phyloP scores from a whole-genome alignment of 2,113 vertebrate genomes.

The Alligator sinensis region DNA sequence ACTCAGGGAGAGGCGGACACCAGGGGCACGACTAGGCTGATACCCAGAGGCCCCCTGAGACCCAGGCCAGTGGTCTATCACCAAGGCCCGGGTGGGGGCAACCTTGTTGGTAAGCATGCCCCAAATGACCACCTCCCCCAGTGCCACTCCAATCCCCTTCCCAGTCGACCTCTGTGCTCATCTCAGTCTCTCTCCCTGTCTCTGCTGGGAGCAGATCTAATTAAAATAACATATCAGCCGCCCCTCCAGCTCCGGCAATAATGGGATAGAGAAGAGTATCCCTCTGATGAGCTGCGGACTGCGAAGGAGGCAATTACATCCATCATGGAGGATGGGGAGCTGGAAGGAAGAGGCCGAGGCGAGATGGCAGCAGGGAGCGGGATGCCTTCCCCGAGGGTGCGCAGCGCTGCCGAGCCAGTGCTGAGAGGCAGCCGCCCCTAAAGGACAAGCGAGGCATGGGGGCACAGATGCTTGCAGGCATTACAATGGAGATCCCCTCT shows the following conservation, averaged over 20 bases:
- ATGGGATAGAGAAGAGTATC: neutral
- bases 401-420: neutral
- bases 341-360: neutral
- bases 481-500: neutral
- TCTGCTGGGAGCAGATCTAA: neutral
- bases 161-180: neutral
- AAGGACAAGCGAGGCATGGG: too few species aligned
- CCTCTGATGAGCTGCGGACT: neutral
- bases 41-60: too few species aligned
- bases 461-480: too few species aligned
- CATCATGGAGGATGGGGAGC: fast-evolving
- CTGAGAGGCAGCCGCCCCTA: too few species aligned
- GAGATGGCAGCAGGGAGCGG: neutral
- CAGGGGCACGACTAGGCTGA: too few species aligned
- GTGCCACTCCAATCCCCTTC: fast-evolving
- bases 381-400: neutral
- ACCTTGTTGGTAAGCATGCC: too few species aligned
- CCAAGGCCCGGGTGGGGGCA: too few species aligned
- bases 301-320: neutral
- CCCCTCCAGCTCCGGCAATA: fast-evolving
- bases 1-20: neutral
- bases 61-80: too few species aligned
- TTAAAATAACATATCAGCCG: neutral
- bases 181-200: neutral
- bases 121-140: neutral